These are phyloP conservation scores for Gymnocephalus cernua DNA, from an alignment of 2,113 vertebrate species.

Conservation along the genomic window DNA sequence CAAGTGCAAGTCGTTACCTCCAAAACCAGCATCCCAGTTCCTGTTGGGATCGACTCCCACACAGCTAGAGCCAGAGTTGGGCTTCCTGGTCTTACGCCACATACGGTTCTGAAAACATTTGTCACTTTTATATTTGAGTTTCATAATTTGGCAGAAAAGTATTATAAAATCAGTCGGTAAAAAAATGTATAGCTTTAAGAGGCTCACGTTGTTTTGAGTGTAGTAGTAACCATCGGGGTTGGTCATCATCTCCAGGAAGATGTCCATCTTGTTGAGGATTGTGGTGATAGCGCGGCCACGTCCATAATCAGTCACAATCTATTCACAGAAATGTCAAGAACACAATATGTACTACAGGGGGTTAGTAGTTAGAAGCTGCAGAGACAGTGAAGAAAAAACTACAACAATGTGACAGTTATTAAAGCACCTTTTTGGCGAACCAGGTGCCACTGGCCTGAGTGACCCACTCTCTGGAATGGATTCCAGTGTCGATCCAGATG, in stretches of 20 bases:
- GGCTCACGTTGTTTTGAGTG: slow-evolving; percentile 87
- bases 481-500: slow-evolving; percentile 93
- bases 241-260: slow-evolving; percentile 90
- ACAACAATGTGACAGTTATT: not conserved
- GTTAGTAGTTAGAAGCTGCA: not conserved
- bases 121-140: not conserved
- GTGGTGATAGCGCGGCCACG: slow-evolving; percentile 80
- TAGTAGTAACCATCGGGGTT: slow-evolving; percentile 92
- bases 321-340: not conserved
- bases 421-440: slow-evolving; percentile 90
- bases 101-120: slow-evolving; percentile 86
- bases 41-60: slow-evolving; percentile 92
- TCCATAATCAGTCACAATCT: slow-evolving; percentile 87
- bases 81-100: slow-evolving; percentile 94
- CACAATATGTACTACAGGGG: not conserved
- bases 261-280: slow-evolving; percentile 89
- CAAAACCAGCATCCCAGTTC: slow-evolving; percentile 91
- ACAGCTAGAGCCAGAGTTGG: slow-evolving; percentile 80
- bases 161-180: not conserved
- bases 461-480: slow-evolving; percentile 94
- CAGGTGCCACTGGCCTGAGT: slow-evolving; percentile 91
- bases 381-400: not conserved
- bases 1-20: slow-evolving; percentile 81
- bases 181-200: too few species aligned
- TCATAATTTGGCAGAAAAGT: not conserved